A percentile compares a stretch with the other conserved stretches of the same genome.
Evolutionary conservation across 2,888 invertebrate species (phyloP).

Genomic region (Mythimna loreyi): DNA sequence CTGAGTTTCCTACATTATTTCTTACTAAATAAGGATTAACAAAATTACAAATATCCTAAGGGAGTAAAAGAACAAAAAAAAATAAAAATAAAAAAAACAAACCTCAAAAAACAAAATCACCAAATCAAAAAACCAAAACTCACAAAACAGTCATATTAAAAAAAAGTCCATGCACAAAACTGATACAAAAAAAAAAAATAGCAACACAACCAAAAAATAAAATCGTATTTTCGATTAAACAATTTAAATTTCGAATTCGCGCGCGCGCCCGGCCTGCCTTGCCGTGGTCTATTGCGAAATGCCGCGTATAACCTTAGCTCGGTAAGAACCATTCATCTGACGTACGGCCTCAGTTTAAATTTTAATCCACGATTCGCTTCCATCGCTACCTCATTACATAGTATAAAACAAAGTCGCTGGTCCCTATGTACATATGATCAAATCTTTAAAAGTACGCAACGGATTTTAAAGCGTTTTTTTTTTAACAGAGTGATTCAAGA

Average conservation of each 20-base stretch:
- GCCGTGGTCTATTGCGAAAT: constrained; percentile 64
- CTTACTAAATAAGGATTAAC: too few relatives aligned
- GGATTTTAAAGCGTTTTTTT: too few relatives aligned
- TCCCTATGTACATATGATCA: too few relatives aligned
- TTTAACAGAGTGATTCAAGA: too few relatives aligned
- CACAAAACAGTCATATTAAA: constrained; percentile 44
- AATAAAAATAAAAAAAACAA: constrained; percentile 3
- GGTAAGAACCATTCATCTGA: constrained; percentile 61
- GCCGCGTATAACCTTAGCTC: constrained; percentile 64
- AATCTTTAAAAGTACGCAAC: too few relatives aligned
- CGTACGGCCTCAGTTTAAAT: constrained; percentile 59
- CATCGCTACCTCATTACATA: constrained; percentile 36
- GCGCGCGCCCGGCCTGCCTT: constrained; percentile 57
- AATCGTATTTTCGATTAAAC: constrained; percentile 34
- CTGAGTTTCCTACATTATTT: too few relatives aligned
- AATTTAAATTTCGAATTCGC: constrained; percentile 56
- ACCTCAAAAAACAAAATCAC: constrained; percentile 36
- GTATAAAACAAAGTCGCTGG: too few relatives aligned
- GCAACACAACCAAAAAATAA: constrained; percentile 22
- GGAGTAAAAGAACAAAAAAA: neutral
- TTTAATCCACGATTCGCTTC: constrained; percentile 58
- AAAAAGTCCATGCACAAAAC: constrained; percentile 54
- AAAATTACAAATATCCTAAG: too few relatives aligned
- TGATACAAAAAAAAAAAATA: constrained; percentile 16
- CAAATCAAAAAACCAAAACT: constrained; percentile 29